A percentile compares a stretch with the other conserved stretches of the same genome.
These are phyloP conservation scores for Peromyscus leucopus DNA, from an alignment of 2,113 vertebrate species.

Conservation along the genomic window DNA sequence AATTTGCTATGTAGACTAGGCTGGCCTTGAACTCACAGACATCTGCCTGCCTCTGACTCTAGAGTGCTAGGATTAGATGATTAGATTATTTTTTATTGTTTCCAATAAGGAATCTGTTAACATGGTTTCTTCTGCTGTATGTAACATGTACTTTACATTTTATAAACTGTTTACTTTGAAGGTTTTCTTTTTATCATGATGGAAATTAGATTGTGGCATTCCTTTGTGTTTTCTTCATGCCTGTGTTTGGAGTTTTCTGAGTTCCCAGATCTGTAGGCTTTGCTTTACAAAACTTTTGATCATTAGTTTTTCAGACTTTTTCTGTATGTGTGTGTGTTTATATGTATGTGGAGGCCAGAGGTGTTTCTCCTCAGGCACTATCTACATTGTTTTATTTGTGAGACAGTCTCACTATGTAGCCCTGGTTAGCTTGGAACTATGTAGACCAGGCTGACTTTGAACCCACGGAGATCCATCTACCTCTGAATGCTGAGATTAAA, in stretches of 20 bases:
- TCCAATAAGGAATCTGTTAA: not conserved
- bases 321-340: not conserved
- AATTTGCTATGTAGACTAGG: not conserved
- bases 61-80: not conserved
- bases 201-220: not conserved
- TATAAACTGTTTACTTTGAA: not conserved
- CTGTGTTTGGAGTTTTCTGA: not conserved
- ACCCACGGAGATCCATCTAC: not conserved
- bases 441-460: not conserved
- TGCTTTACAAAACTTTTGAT: not conserved
- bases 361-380: not conserved
- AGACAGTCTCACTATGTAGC: not conserved
- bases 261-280: too few species aligned
- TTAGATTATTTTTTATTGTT: not conserved
- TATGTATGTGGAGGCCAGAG: not conserved
- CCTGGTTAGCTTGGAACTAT: not conserved
- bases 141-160: not conserved
- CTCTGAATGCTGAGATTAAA: not conserved
- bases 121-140: not conserved
- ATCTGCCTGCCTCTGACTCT: not conserved
- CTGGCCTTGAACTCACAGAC: not conserved
- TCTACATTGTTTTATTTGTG: not conserved
- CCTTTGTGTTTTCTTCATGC: not conserved
- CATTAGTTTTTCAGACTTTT: not conserved
- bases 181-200: not conserved